Evolutionary conservation across 2,113 vertebrate genomes (phyloP), one percentile per base, ranked within the genome.

Genomic region (Hystrix brachyura): DNA sequence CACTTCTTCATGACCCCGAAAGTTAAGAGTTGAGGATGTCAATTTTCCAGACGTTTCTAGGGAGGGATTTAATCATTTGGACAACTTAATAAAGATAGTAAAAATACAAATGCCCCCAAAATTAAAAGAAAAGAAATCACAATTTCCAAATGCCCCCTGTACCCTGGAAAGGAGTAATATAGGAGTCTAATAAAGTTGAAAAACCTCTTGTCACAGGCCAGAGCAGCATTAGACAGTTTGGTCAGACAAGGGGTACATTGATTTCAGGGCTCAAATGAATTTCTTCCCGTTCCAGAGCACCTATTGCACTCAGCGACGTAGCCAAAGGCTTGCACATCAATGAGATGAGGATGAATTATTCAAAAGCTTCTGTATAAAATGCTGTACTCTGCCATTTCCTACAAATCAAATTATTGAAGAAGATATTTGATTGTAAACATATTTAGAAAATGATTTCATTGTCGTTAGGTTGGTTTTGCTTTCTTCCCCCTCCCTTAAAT

Each of bases 371-470:
- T 97, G 86, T 96, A 97, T 96, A 97, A 96, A 98, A 97, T 90
- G 93, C 97, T 97, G 93, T 83, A 91, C 98, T 97, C 91, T 95
- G 89, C 94, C 97, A 98, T 97, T 98, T 98, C 97, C 96, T 98
- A 97, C 94, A 98, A 98, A 98, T 97, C 96, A 97, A 98, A 98
- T 98, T 98, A 97, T 94, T 80, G 19, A 97, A 87, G 96, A 86
- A 96, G 62, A 97, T 98, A 98, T 98, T 98, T 98, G 95, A 97
- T 96, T 97, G 94, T 97, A 97, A 97, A 97, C 91, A 97, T 97
- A 96, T 98, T 98, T 97, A 94, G 97, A 98, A 97, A 97, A 96
- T 98, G 88, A 97, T 97, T 98, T 98, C 91, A 96, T 97, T 98
- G 95, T 98, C 11, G 2, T 98, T 97, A 84, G 67, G 67, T 96